phyloP scores from a whole-genome alignment of 2,888 invertebrate species.

The Danaus chrysippus region DNA sequence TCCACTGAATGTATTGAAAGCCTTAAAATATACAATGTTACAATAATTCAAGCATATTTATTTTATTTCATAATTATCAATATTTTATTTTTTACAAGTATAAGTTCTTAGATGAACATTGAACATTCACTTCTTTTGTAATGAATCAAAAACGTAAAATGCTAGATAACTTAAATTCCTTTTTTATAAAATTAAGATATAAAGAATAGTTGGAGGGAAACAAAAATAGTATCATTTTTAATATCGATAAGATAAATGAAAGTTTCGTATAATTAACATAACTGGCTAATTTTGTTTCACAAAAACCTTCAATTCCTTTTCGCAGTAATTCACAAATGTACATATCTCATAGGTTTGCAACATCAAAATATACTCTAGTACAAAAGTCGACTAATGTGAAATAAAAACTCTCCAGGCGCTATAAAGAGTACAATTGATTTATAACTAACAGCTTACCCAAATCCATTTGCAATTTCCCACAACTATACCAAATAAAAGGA shows the following conservation, averaged over 20 bases:
- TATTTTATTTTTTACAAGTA: too few relatives aligned
- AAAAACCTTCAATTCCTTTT: neutral
- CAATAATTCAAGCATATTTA: neutral
- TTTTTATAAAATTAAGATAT: too few relatives aligned
- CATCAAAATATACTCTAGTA: neutral
- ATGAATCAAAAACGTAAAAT: too few relatives aligned
- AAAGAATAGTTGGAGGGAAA: too few relatives aligned
- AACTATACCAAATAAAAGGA: slow-evolving; percentile 74
- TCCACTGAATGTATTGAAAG: slow-evolving; percentile 9
- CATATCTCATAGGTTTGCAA: neutral
- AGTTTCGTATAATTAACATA: too few relatives aligned
- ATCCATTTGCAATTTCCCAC: slow-evolving; percentile 65
- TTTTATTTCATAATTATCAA: too few relatives aligned
- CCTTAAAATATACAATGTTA: neutral
- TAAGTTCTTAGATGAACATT: too few relatives aligned
- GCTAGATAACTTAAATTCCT: too few relatives aligned
- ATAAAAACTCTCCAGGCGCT: slow-evolving; percentile 44
- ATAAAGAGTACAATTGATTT: slow-evolving; percentile 49
- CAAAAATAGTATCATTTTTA: too few relatives aligned
- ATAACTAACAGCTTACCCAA: slow-evolving; percentile 48
- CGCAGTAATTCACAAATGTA: neutral
- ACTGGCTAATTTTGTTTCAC: too few relatives aligned
- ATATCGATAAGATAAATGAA: too few relatives aligned
- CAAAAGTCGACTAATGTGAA: slow-evolving; percentile 7
- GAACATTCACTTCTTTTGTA: too few relatives aligned